Evolutionary conservation across 2,113 vertebrate species (phyloP).

Genomic region (Colossoma macropomum): DNA sequence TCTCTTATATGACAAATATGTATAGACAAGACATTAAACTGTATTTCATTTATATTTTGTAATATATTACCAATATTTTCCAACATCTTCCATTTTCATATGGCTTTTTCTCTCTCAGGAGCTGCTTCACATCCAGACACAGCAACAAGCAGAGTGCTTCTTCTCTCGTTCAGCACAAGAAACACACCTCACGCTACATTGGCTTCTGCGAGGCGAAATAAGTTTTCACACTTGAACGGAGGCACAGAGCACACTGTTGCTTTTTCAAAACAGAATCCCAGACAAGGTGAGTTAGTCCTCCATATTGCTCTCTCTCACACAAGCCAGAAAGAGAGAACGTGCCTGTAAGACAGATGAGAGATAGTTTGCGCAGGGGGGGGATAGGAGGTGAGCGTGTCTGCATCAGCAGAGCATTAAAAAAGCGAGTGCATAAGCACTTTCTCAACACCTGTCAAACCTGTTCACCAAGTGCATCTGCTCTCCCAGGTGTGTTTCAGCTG

Average conservation of each 20-base stretch:
- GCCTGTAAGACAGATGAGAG: constrained; percentile 34
- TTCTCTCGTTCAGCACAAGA: constrained; percentile 65
- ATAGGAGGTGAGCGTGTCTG: constrained; percentile 25
- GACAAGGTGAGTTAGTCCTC: constrained; percentile 48
- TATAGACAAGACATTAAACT: background rate
- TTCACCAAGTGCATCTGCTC: constrained; percentile 69
- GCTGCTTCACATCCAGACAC: constrained; percentile 1
- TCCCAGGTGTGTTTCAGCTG: constrained; percentile 37
- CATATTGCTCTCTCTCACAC: constrained; percentile 53
- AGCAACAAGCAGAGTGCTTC: constrained; percentile 55
- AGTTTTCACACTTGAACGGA: constrained; percentile 68
- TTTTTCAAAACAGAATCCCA: constrained; percentile 58
- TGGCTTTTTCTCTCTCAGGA: constrained; percentile 40
- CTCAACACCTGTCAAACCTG: constrained; percentile 67
- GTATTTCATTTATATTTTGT: background rate
- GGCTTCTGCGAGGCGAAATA: constrained; percentile 66
- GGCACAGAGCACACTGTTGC: constrained; percentile 51
- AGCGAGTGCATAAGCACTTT: constrained; percentile 52
- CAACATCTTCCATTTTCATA: background rate
- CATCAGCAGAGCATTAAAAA: constrained; percentile 51
- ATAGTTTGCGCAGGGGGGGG: constrained; percentile 44
- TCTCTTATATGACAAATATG: too few species aligned
- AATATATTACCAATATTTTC: background rate
- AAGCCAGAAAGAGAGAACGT: background rate
- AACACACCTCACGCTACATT: constrained; percentile 66